Evolutionary conservation across 2,797 vertebrate species (phyloP).

Genomic region (Myiotriccus ornatus): DNA sequence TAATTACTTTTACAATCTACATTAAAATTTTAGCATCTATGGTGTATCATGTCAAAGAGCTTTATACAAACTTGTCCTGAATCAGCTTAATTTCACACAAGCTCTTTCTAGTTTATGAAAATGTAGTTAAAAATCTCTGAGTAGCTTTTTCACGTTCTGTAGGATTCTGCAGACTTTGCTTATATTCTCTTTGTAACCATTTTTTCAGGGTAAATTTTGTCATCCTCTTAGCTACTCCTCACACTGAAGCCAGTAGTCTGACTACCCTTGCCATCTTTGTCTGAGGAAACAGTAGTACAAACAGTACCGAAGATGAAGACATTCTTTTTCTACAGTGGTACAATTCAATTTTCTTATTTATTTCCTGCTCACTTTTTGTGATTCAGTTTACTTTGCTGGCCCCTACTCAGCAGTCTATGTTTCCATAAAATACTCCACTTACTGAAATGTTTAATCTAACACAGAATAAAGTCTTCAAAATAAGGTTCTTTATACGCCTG

Average conservation of each 20-base stretch:
- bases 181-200: neutral
- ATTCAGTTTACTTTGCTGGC: neutral
- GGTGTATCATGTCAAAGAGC: neutral
- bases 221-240: neutral
- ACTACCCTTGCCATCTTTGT: neutral
- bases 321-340: neutral
- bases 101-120: neutral
- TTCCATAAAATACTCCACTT: neutral
- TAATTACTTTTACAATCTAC: neutral
- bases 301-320: neutral
- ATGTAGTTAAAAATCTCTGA: neutral
- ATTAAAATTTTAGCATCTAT: neutral
- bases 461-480: neutral
- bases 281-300: neutral
- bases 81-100: neutral
- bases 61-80: neutral
- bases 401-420: neutral
- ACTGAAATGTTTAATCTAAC: neutral
- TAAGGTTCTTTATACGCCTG: neutral
- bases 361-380: neutral
- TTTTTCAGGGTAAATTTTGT: neutral
- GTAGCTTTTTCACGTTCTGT: neutral
- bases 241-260: neutral
- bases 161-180: neutral
- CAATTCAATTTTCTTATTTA: neutral